phyloP scores from a whole-genome alignment of 2,888 invertebrate genomes.

The Harpagoxenus sublaevis region DNA sequence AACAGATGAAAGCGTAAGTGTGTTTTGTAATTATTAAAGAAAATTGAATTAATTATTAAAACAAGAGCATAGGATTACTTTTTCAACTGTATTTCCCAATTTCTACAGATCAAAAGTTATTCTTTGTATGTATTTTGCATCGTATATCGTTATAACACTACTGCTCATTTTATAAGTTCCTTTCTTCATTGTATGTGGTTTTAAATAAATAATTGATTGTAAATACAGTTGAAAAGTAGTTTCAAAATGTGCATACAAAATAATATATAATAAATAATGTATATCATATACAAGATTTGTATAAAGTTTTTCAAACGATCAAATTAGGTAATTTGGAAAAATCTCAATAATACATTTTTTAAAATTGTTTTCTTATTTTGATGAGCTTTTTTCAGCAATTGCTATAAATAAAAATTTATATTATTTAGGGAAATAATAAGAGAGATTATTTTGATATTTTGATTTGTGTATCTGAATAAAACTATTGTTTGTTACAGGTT shows the following conservation, averaged over 20 bases:
- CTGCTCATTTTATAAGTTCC: too few relatives aligned
- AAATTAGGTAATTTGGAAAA: too few relatives aligned
- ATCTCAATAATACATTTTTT: too few relatives aligned
- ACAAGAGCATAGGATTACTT: background rate
- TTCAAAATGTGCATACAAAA: too few relatives aligned
- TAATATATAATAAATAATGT: too few relatives aligned
- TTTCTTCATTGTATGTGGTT: too few relatives aligned
- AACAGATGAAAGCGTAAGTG: conserved; percentile 84
- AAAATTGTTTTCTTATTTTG: background rate
- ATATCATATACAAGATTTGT: too few relatives aligned
- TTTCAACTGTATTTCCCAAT: background rate
- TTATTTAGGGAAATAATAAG: background rate
- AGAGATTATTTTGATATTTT: background rate
- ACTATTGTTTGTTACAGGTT: conserved; percentile 73
- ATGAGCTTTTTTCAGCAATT: background rate
- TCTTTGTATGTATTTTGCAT: background rate
- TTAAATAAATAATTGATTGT: too few relatives aligned
- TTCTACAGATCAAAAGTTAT: background rate
- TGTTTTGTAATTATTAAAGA: background rate
- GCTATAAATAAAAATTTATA: background rate
- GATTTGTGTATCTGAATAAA: background rate
- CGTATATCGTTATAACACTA: too few relatives aligned
- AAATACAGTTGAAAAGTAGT: too few relatives aligned
- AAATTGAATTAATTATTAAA: background rate
- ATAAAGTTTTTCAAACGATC: too few relatives aligned